Base-by-base conservation (phyloP, 2,888 invertebrate species). In the Chymomyza amoena region DNA sequence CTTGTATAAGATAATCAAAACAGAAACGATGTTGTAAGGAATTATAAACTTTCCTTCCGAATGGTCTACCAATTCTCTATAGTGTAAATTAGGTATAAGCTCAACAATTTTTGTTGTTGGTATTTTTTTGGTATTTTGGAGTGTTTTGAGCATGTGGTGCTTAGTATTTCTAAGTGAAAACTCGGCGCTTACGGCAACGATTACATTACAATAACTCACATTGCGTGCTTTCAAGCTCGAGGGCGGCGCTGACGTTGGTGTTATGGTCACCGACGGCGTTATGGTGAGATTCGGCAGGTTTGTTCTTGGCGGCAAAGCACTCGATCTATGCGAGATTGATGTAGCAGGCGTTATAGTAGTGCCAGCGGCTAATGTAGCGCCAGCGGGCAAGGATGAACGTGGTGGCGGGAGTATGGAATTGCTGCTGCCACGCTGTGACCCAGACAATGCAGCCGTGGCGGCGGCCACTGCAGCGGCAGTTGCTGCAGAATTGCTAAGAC, bases 221-320 rank as follows among this genome's bases (percentile, higher is more conserved):
- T 92, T 92, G 90, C 92, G 92, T 90, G 91, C 90, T 90, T 92
- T 92, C 79, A 90, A 84, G 86, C 92, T 91, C 79, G 91, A 91
- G 52, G 94, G 93, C 72, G 95, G 95, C 66, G 95, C 95, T 28
- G 95, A 95, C 56, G 95, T 95, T 13, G 95, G 95, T 6, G 95
- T 95, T 88, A 95, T 95, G 72, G 95, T 95, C 79, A 95, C 95
- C 52, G 95, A 95, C 0, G 95, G 95, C 18, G 94, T 94, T 89
- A 94, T 94, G 68, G 92, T 92, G 88, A 92, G 91, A 89, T 92
- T 92, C 84, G 92, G 91, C 81, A 90, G 80, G 84, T 92, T 92
- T 25, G 92, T 91, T 51, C 92, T 89, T 62, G 92, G 88, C 75
- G 90, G 89, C 77, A 91, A 75, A 20, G 88, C 90, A 76, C 83